Percentiles rank a stretch among this genome's conserved stretches.
These are phyloP conservation scores for Leptinotarsa peninsularis DNA, from an alignment of 2,888 invertebrate species.

Conservation along the genomic window DNA sequence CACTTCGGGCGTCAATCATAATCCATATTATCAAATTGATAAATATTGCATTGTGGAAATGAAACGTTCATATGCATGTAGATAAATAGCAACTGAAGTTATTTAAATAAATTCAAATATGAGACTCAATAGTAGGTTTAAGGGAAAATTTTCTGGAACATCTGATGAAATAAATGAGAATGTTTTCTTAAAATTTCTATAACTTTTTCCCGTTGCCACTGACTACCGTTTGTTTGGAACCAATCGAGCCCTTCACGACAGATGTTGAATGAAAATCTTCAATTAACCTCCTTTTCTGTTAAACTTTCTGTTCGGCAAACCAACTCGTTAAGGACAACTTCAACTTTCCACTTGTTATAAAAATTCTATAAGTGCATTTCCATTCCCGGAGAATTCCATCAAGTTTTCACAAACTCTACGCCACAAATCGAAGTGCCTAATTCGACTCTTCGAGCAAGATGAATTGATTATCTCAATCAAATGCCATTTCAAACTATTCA, in stretches of 20 bases:
- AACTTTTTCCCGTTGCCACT: not conserved
- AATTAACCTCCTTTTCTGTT: not conserved
- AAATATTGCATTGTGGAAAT: not conserved
- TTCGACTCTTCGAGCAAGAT: not conserved
- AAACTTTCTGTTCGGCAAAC: not conserved
- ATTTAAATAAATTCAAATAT: too few relatives aligned
- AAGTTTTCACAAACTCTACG: not conserved
- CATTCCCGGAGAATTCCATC: not conserved
- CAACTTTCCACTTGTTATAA: not conserved
- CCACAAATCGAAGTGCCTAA: conserved; percentile 4
- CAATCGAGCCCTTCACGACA: not conserved
- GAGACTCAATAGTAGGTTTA: too few relatives aligned
- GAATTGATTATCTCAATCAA: conserved; percentile 14
- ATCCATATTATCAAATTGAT: not conserved
- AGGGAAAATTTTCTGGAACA: not conserved
- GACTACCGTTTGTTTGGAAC: not conserved
- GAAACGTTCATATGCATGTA: too few relatives aligned
- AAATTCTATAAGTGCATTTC: conserved; percentile 6
- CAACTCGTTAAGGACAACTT: conserved; percentile 5
- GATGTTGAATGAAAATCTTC: not conserved
- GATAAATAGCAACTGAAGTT: too few relatives aligned
- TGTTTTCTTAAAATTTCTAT: not conserved
- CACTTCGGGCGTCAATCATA: not conserved
- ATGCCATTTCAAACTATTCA: conserved; percentile 12
- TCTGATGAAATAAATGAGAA: not conserved